Percentiles rank a stretch among this genome's conserved stretches.
phyloP scores from a whole-genome alignment of 2,113 vertebrate genomes.

The Nyctibius bracteatus region DNA sequence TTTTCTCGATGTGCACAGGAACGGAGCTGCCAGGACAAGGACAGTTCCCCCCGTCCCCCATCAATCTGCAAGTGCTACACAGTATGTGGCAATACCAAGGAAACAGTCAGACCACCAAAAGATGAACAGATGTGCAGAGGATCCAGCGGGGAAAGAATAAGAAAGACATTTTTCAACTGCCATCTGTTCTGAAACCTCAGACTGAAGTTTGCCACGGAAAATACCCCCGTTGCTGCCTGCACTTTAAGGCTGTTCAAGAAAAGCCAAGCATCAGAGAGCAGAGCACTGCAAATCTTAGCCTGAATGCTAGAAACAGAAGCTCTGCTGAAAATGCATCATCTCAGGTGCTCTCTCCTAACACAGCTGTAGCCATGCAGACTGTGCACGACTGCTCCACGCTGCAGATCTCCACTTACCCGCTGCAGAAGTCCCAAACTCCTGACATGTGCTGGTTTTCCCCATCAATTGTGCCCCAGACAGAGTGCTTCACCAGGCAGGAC shows the following conservation, averaged over 20 bases:
- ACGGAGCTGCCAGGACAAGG: neutral
- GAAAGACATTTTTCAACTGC: neutral
- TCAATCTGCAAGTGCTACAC: neutral
- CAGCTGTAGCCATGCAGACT: neutral
- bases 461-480: neutral
- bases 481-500: fast-evolving
- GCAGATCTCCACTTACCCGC: neutral
- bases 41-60: neutral
- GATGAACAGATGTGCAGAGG: neutral
- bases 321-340: neutral
- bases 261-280: neutral
- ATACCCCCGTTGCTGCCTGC: neutral
- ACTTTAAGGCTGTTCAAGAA: neutral
- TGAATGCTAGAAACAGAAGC: neutral
- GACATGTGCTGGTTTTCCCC: neutral
- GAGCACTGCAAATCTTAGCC: neutral
- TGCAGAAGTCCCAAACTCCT: neutral
- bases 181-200: neutral
- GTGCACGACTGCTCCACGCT: neutral
- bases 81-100: neutral
- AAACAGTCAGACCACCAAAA: neutral
- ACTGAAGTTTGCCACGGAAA: neutral
- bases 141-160: neutral
- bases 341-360: neutral
- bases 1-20: neutral